Conservation (phyloP, 2,113 vertebrate species). For the Ellobius talpinus region DNA sequence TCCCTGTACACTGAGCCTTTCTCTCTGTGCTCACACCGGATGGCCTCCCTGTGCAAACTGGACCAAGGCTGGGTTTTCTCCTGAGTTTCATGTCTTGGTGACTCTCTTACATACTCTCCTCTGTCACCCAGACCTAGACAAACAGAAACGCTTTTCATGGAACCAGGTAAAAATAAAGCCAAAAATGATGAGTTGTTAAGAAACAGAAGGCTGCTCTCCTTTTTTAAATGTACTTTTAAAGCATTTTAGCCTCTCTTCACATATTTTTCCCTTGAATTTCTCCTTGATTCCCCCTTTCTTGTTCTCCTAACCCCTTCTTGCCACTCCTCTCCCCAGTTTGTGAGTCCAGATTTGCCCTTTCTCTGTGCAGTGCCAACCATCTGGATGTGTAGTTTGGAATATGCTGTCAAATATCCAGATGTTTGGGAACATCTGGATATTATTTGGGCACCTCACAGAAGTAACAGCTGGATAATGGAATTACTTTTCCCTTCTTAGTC, state of each 20-base stretch:
- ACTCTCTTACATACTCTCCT: not conserved
- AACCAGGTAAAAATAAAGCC: not conserved
- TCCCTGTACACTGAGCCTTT: not conserved
- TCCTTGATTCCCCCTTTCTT: not conserved
- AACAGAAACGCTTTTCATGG: not conserved
- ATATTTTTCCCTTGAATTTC: too few species aligned
- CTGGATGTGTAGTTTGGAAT: slow-evolving; percentile 54
- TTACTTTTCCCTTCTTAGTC: slow-evolving; percentile 74
- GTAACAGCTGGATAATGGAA: slow-evolving; percentile 73
- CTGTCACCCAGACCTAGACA: not conserved
- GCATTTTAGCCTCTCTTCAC: not conserved
- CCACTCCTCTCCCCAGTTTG: not conserved
- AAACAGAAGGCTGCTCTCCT: not conserved
- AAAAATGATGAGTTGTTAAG: not conserved
- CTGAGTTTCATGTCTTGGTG: not conserved
- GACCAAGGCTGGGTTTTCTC: not conserved
- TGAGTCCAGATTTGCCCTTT: slow-evolving; percentile 15
- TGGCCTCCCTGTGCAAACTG: too few species aligned
- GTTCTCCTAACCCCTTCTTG: not conserved
- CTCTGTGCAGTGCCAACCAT: slow-evolving; percentile 54
- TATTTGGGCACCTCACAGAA: slow-evolving; percentile 55
- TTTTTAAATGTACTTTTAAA: not conserved
- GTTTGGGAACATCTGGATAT: slow-evolving; percentile 73
- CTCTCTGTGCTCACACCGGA: too few species aligned
- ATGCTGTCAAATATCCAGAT: slow-evolving; percentile 66